phyloP scores from a whole-genome alignment of 2,797 vertebrate genomes.

The Anabacerthia variegaticeps region DNA sequence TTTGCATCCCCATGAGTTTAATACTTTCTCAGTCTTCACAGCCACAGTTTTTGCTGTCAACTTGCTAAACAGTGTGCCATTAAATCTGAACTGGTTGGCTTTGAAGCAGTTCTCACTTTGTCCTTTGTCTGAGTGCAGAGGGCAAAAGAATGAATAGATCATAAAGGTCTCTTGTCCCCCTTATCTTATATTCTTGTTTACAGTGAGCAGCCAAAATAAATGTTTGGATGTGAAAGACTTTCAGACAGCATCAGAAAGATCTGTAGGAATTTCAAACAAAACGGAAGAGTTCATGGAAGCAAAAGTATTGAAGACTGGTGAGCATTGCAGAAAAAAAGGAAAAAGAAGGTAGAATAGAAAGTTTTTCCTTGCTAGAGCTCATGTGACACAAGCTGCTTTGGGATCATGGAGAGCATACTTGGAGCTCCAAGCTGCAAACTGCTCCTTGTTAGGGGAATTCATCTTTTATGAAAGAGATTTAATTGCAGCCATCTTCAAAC shows the following conservation, averaged over 20 bases:
- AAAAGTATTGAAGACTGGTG: neutral
- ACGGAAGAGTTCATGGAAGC: neutral
- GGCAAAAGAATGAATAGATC: neutral
- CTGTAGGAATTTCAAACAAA: neutral
- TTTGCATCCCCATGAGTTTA: neutral
- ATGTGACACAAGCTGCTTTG: neutral
- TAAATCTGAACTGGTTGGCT: neutral
- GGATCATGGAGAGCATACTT: neutral
- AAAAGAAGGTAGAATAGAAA: neutral
- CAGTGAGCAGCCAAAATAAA: neutral
- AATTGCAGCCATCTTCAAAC: conserved; percentile 60
- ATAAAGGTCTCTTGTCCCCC: neutral
- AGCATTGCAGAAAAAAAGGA: neutral
- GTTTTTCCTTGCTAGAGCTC: neutral
- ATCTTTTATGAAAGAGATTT: conserved; percentile 46
- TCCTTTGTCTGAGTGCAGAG: neutral
- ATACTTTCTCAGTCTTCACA: neutral
- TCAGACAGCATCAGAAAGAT: neutral
- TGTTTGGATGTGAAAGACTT: neutral
- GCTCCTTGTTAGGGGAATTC: conserved; percentile 14
- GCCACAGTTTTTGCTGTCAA: neutral
- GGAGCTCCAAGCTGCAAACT: neutral
- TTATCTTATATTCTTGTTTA: neutral
- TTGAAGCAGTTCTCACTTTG: neutral
- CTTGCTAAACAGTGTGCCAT: neutral